A percentile compares a stretch with the other conserved stretches of the same genome.
Conservation (phyloP, 2,797 vertebrate species). For the Micrastur ruficollis region DNA sequence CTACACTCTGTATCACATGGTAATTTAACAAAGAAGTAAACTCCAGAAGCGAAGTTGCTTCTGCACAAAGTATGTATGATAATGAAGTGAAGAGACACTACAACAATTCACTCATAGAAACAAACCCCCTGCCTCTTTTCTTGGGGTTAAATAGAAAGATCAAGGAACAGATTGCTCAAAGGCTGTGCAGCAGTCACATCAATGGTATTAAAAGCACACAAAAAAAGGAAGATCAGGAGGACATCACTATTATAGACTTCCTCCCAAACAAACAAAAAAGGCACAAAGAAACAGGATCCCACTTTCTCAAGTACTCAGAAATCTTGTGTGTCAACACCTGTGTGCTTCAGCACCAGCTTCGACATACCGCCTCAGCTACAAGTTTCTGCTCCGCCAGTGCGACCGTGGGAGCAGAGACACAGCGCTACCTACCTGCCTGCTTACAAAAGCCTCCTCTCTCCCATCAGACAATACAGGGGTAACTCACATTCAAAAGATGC, state of each 20-base stretch:
- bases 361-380: neutral
- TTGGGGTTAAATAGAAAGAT: neutral
- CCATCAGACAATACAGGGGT: neutral
- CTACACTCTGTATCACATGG: accelerated
- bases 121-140: neutral
- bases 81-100: neutral
- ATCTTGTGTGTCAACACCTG: neutral
- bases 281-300: neutral
- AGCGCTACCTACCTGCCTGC: neutral
- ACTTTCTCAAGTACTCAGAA: neutral
- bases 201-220: neutral
- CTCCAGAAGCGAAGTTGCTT: neutral
- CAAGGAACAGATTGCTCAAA: neutral
- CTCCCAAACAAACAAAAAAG: neutral
- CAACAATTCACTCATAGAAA: neutral
- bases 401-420: neutral
- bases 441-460: neutral
- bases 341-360: neutral
- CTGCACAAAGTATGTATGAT: neutral
- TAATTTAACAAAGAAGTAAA: neutral
- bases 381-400: neutral
- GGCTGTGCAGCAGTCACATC: neutral
- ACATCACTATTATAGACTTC: neutral
- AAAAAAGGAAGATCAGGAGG: neutral
- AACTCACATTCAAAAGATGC: neutral